Base-by-base conservation (phyloP, 2,888 invertebrate species). In the Cybosia mesomella region DNA sequence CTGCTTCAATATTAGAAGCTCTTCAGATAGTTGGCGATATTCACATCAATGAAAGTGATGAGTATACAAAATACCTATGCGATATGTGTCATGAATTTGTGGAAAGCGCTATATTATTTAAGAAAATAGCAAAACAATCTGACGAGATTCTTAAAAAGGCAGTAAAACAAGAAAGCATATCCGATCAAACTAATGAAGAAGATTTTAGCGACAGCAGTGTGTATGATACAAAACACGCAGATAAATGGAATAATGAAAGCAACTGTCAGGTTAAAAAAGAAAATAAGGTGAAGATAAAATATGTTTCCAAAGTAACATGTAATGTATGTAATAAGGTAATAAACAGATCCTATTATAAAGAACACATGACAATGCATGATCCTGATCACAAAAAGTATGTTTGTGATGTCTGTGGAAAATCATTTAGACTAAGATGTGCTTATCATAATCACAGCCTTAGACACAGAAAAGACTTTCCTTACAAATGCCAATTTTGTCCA, bases 321-420 rank as follows among this genome's bases (percentile, higher is more conserved):
- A 82, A 83, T 58, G 75, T 87, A 36, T 88, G 88, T 73, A 81
- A 76, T 32, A 91, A 91, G 83, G 76, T 89, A 13, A 80, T 91
- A 9, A 88, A 83, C 67, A 81, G 82, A 57, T 87, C 89, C 11
- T 90, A 90, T 73, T 87, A 85, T 53, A 91, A 89, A 71, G 87
- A 89, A 67, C 91, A 91, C 72, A 71, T 90, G 62, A 89, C 89
- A 0, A 85, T 90, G 85, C 90, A 90, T 75, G 89, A 91, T 64
- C 89, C 89, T 7, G 83, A 89, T 59, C 87, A 87, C 32, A 85
- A 88, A 54, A 89, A 88, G 58, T 90, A 88, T 82, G 82, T 91
- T 2, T 91, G 91, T 76, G 91, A 91, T 69, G 75, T 91, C 0
- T 91, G 91, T 71, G 91, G 91, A 2, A 91, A 90, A 67, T 87